These are phyloP conservation scores for Ariolimax columbianus DNA, from an alignment of 2,888 invertebrate species.

Conservation along the genomic window DNA sequence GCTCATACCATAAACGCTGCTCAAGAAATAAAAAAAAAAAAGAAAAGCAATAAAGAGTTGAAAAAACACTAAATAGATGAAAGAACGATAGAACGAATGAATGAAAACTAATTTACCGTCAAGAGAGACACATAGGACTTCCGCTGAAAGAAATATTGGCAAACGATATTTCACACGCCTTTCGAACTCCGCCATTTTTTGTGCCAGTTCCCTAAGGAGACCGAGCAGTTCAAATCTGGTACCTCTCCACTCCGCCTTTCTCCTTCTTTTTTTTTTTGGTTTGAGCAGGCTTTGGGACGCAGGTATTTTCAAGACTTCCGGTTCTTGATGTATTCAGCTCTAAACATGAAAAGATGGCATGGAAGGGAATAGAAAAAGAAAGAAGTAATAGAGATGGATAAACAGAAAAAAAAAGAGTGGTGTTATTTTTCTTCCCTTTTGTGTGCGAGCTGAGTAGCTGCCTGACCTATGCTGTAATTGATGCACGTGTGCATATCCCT, in stretches of 20 bases:
- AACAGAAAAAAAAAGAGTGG: background rate
- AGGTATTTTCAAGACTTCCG: constrained; percentile 28
- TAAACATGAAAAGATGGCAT: constrained; percentile 4
- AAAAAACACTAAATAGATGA: background rate
- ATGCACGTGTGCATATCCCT: constrained; percentile 12
- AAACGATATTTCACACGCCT: background rate
- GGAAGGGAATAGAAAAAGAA: background rate
- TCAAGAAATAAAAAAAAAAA: background rate
- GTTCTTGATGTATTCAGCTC: constrained; percentile 13
- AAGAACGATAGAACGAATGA: constrained; percentile 11
- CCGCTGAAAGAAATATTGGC: background rate
- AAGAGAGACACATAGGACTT: background rate
- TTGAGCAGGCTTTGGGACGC: constrained; percentile 19
- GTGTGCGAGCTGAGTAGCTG: background rate
- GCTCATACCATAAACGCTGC: too few relatives aligned
- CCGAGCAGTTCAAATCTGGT: background rate
- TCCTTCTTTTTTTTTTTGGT: too few relatives aligned
- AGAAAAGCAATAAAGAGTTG: background rate
- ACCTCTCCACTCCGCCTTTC: background rate
- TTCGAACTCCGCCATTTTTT: constrained; percentile 5
- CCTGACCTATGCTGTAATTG: constrained; percentile 16
- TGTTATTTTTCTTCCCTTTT: constrained; percentile 8
- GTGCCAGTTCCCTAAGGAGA: background rate
- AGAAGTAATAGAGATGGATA: background rate
- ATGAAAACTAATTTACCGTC: constrained; percentile 5